Evolutionary conservation across 2,797 vertebrate genomes (phyloP).

Genomic region (Limnodromus scolopaceus): DNA sequence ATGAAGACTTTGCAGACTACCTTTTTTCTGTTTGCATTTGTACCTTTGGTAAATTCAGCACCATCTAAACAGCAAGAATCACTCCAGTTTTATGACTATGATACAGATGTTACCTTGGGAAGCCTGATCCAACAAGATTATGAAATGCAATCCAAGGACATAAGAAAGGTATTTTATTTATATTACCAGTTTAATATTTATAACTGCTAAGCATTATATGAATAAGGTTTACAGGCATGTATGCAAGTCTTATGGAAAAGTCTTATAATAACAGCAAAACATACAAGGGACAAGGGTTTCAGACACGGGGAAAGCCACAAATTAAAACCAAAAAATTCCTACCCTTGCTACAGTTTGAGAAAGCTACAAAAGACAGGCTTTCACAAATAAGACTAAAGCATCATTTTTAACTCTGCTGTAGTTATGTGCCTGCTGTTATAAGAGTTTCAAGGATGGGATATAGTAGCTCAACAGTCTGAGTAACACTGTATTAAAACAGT

Average conservation of each 20-base stretch:
- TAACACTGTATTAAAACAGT: background rate
- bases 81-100: constrained; percentile 56
- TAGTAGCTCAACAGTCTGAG: background rate
- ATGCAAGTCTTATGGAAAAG: background rate
- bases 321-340: constrained; percentile 8
- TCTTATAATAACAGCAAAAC: background rate
- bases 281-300: background rate
- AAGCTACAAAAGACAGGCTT: background rate
- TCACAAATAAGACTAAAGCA: background rate
- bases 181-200: constrained; percentile 48
- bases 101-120: constrained; percentile 60
- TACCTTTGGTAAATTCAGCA: constrained; percentile 82
- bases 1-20: constrained; percentile 80
- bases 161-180: constrained; percentile 80
- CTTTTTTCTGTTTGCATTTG: constrained; percentile 77
- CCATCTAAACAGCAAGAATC: constrained; percentile 73
- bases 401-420: background rate
- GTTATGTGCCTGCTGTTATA: background rate
- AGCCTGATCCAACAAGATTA: constrained; percentile 69
- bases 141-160: constrained; percentile 72
- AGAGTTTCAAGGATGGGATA: background rate
- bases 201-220: background rate
- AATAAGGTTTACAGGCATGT: constrained; percentile 14
- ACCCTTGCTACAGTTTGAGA: background rate
- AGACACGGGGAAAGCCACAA: background rate